Percentiles rank a stretch among this genome's conserved stretches.
Conservation (phyloP, 2,113 vertebrate genomes). For the Hypanus sabinus region DNA sequence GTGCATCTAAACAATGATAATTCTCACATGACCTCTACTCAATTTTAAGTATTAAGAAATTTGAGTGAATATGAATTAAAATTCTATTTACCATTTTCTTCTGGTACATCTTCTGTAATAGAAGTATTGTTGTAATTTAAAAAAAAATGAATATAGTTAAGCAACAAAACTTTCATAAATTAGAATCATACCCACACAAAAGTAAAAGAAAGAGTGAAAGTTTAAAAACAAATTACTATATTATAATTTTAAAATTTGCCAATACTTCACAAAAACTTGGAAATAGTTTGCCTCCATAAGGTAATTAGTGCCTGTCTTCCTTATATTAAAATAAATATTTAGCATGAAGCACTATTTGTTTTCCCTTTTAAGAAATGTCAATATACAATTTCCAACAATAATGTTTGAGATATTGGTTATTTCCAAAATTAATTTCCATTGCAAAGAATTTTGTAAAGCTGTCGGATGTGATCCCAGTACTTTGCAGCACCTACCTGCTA, state of each 20-base stretch:
- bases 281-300: not conserved
- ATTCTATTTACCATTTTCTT: slow-evolving; percentile 23
- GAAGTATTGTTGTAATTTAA: not conserved
- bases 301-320: not conserved
- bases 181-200: not conserved
- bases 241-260: not conserved
- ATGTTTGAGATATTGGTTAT: too few relatives aligned
- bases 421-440: too few relatives aligned
- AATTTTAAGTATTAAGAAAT: not conserved
- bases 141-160: not conserved
- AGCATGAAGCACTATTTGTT: not conserved
- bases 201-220: not conserved
- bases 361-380: too few relatives aligned
- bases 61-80: not conserved
- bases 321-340: not conserved
- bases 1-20: too few relatives aligned
- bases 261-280: not conserved
- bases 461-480: too few relatives aligned
- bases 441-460: too few relatives aligned
- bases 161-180: not conserved
- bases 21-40: not conserved
- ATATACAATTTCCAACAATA: too few relatives aligned
- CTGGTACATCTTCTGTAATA: not conserved
- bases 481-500: too few relatives aligned
- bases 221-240: not conserved